Conservation (phyloP, 2,888 invertebrate species). For the Amblyteles armatorius region DNA sequence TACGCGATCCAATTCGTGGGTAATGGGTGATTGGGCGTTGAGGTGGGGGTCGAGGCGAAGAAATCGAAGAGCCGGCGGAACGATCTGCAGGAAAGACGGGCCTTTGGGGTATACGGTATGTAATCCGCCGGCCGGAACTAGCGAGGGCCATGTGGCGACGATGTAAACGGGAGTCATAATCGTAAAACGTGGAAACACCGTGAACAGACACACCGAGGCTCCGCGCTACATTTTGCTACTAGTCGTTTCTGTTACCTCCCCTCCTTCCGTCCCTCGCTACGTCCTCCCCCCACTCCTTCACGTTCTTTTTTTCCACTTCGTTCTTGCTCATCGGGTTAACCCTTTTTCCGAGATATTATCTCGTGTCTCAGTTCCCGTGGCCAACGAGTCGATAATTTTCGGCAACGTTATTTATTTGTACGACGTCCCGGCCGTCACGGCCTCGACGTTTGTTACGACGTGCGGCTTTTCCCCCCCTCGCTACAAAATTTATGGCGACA, state of each 20-base stretch:
- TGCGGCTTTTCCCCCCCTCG: constrained; percentile 37
- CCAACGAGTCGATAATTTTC: constrained; percentile 34
- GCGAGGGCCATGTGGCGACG: constrained; percentile 78
- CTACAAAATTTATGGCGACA: constrained; percentile 57
- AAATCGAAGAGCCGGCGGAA: background rate
- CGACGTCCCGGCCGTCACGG: constrained; percentile 28
- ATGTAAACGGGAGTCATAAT: constrained; percentile 76
- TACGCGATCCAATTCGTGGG: too few relatives aligned
- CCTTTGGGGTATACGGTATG: constrained; percentile 46
- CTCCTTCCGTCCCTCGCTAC: background rate
- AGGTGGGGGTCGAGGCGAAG: background rate
- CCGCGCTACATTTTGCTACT: constrained; percentile 44
- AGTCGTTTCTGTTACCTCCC: constrained; percentile 33
- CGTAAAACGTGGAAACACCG: constrained; percentile 77
- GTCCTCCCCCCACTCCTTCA: constrained; percentile 12
- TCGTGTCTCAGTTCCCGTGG: constrained; percentile 16
- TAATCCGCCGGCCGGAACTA: constrained; percentile 78
- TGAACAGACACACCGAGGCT: constrained; percentile 55
- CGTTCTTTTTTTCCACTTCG: constrained; percentile 20
- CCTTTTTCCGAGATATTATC: constrained; percentile 56
- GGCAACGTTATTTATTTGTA: constrained; percentile 49
- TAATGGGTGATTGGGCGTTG: background rate
- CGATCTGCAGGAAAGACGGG: background rate
- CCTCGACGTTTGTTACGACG: constrained; percentile 59
- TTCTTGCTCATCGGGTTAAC: constrained; percentile 18